Evolutionary conservation across 2,113 vertebrate species (phyloP), one percentile per base, ranked within the genome.

Genomic region (Gnathonemus longibarbis): DNA sequence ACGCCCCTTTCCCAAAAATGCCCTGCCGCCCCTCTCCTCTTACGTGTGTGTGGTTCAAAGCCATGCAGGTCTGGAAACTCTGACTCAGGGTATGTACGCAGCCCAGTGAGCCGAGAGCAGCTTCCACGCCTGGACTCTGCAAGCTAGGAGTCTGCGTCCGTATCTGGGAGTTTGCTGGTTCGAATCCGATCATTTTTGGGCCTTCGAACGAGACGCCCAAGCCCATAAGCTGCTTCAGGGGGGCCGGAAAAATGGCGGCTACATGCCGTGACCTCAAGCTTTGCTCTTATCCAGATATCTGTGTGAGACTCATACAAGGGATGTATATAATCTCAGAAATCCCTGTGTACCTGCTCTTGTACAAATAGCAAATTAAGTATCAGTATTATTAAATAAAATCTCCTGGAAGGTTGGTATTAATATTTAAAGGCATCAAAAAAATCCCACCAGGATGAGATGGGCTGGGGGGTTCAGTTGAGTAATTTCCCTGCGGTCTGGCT

Each of bases 1-100:
- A 92, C 85, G 94, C 94, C 92, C 94, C 95, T 94, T 95, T 96
- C 94, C 94, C 93, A 95, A 95, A 95, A 97, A 95, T 93, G 93
- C 93, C 88, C 89, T 52, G 88, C 56, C 15, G 2, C 70, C 74
- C 74, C 74, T 80, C 35, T 19, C 70, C 94, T 96, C 97, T 97
- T 94, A 39, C 24, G 96, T 96, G 95, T 95, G 91, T 89, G 91
- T 93, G 91, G 94, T 95, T 96, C 94, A 95, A 95, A 97, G 95
- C 91, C 91, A 89, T 91, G 77, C 91, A 90, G 90, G 93, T 94
- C 95, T 96, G 96, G 95, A 97, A 97, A 95, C 89, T 95, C 91
- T 90, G 53, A 94, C 91, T 94, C 93, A 93, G 90, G 90, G 95
- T 4, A 86, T 89, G 87, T 88, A 93, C 92, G 89, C 90, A 94